Evolutionary conservation across 2,797 vertebrate genomes (phyloP).

Genomic region (Pseudochromis fuscus): DNA sequence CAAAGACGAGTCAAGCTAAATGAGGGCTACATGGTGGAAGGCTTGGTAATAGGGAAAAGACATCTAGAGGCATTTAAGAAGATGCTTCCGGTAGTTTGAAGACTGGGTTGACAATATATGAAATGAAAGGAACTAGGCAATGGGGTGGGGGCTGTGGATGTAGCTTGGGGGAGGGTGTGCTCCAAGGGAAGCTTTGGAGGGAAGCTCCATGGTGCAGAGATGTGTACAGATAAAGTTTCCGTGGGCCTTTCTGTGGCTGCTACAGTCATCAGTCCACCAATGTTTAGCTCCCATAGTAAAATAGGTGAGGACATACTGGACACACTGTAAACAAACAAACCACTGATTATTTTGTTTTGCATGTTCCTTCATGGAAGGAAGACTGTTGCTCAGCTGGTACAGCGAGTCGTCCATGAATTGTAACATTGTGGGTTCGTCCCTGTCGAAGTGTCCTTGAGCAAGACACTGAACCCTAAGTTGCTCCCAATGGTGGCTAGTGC

Average conservation of each 20-base stretch:
- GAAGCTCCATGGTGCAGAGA: constrained; percentile 15
- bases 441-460: too few relatives aligned
- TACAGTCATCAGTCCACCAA: too few relatives aligned
- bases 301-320: neutral
- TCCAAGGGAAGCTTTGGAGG: constrained; percentile 47
- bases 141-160: constrained; percentile 46
- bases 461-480: too few relatives aligned
- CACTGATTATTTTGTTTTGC: too few relatives aligned
- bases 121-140: constrained; percentile 77
- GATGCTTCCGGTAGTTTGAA: constrained; percentile 76
- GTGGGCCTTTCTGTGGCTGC: neutral
- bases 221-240: constrained; percentile 48
- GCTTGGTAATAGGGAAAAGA: constrained; percentile 71
- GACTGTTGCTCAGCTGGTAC: too few relatives aligned
- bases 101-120: constrained; percentile 73
- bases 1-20: constrained; percentile 81
- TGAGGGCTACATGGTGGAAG: constrained; percentile 80
- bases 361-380: too few relatives aligned
- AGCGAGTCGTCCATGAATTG: too few relatives aligned
- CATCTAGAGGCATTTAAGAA: constrained; percentile 79
- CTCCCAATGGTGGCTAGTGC: too few relatives aligned
- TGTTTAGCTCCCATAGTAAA: too few relatives aligned
- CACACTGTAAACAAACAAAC: too few relatives aligned
- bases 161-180: constrained; percentile 56
- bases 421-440: too few relatives aligned